These are phyloP conservation scores for Psophia crepitans DNA, from an alignment of 2,113 vertebrate species.

Conservation along the genomic window DNA sequence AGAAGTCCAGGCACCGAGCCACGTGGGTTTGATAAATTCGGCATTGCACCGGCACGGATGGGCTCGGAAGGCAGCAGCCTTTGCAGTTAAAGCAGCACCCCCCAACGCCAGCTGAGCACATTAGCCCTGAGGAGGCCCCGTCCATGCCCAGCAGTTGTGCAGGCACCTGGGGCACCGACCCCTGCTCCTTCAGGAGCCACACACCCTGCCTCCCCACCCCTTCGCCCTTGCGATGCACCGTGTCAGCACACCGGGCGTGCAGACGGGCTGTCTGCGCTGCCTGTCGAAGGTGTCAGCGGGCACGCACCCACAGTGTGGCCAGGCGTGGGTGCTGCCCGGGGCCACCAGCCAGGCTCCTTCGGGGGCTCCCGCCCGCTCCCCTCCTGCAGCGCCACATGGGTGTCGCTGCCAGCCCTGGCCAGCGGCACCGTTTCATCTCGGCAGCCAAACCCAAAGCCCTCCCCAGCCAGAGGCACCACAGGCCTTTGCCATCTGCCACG, in stretches of 20 bases:
- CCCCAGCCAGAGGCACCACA: not conserved
- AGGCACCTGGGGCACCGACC: not conserved
- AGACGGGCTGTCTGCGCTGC: not conserved
- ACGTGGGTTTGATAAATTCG: accelerated
- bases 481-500: not conserved
- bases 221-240: not conserved
- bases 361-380: not conserved
- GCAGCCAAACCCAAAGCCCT: not conserved
- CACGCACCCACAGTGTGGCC: accelerated
- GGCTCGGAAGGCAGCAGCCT: not conserved
- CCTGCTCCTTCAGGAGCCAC: accelerated
- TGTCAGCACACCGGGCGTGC: not conserved
- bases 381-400: accelerated
- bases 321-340: not conserved
- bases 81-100: not conserved
- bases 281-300: too few species aligned
- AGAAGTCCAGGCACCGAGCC: not conserved
- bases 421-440: not conserved
- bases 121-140: accelerated
- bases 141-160: not conserved
- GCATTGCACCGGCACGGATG: not conserved
- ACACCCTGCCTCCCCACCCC: not conserved
- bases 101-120: accelerated
- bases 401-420: not conserved
- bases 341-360: not conserved